Evolutionary conservation across 2,888 invertebrate species (phyloP), one percentile per base, ranked within the genome.

Genomic region (Nymphalis polychloros): DNA sequence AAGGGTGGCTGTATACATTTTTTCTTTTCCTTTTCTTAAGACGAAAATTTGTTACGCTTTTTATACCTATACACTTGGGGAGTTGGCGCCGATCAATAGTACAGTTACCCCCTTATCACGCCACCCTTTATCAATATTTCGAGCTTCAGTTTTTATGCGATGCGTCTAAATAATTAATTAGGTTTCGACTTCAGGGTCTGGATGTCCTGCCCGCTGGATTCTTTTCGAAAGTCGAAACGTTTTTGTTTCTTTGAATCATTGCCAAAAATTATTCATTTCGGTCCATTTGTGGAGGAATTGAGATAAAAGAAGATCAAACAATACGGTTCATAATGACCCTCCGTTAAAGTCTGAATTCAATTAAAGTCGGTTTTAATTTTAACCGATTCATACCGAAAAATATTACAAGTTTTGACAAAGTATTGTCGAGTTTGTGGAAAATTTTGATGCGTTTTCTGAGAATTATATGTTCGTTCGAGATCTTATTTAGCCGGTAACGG

Each of bases 11-110:
- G 91, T 90, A 88, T 85, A 90, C 90, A 89, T 92, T 92, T 92
- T 92, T 92, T 92, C 91, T 90, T 90, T 91, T 92, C 91, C 88
- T 92, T 92, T 92, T 92, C 92, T 92, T 92, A 92, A 92, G 92
- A 92, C 92, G 92, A 92, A 92, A 92, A 92, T 92, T 92, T 92
- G 92, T 92, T 92, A 92, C 92, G 91, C 90, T 92, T 92, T 92
- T 92, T 92, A 92, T 92, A 92, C 89, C 89, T 92, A 89, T 89
- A 89, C 82, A 81, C 80, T 74, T 72, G 86, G 87, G 88, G 82
- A 86, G 84, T 73, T 75, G 77, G 75, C 76, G 77, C 84, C 88
- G 92, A 90, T 92, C 92, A 88, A 91, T 91, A 90, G 79, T 83
- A 79, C 79, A 70, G 75, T 76, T 82, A 79, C 79, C 72, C 81